Conservation (phyloP, 2,113 vertebrate genomes). For the Ciconia maguari region DNA sequence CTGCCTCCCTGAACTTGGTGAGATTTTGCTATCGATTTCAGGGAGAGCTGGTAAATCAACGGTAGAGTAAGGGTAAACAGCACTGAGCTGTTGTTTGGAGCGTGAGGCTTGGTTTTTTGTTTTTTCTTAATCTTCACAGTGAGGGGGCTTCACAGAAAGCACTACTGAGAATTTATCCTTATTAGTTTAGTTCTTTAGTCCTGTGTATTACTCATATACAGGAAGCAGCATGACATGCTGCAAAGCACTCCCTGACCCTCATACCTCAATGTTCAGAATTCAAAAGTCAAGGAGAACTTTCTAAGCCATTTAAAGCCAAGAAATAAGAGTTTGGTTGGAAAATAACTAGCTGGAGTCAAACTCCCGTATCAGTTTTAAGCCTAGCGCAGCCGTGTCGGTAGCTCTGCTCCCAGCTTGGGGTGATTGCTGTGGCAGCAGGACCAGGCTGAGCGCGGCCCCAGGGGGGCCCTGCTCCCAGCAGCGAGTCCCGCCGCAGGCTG, state of each 20-base stretch:
- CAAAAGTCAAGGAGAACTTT: not conserved
- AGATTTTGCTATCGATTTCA: not conserved
- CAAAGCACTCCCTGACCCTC: not conserved
- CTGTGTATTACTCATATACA: no score
- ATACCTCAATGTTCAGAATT: not conserved
- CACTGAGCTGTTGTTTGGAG: not conserved
- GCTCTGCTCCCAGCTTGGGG: not conserved
- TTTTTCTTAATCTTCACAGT: not conserved
- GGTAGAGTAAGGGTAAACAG: not conserved
- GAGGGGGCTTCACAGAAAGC: not conserved
- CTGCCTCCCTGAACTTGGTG: not conserved
- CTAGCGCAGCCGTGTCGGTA: accelerated
- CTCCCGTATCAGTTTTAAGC: not conserved
- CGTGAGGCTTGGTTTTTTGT: not conserved
- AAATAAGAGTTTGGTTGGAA: not conserved
- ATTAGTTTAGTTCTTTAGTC: not conserved
- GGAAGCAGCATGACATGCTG: not conserved
- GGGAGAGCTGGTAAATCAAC: not conserved
- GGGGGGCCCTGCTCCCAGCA: no score
- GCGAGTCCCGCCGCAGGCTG: accelerated
- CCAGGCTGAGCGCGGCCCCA: accelerated
- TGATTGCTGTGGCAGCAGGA: accelerated
- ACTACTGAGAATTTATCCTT: not conserved
- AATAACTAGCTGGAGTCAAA: not conserved
- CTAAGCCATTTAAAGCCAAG: not conserved